Base-by-base conservation (phyloP, 2,888 invertebrate genomes). In the Melanchra persicariae region DNA sequence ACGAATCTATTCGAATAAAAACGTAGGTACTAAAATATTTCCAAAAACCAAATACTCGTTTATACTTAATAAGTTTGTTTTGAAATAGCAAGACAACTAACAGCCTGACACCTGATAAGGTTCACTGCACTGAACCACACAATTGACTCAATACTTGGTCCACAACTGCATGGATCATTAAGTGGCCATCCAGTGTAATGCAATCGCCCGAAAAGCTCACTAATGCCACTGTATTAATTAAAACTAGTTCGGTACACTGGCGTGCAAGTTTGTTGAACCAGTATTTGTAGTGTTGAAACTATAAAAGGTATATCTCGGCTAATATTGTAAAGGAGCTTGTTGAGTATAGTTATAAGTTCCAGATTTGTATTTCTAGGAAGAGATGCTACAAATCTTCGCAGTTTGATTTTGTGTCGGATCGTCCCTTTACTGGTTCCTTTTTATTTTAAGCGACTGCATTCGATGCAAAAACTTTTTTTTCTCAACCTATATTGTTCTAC, bases 151-250 rank as follows among this genome's bases (percentile, higher is more conserved):
- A 55, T 77, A 78, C 83, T 84, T 77, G 71, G 63, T 68, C 73
- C 72, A 77, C 75, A 77, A 85, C 65, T 68, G 64, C 62, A 82
- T 59, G 84, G 75, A 30, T 83, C 86, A 88, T 89, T 89, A 87
- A 78, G 62, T 76, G 67, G 57, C 68, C 78, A 78, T 76, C 77
- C 82, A 83, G 76, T 87, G 88, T 85, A 84, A 81, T 70, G 83
- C 83, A 85, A 84, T 88, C 77, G 81, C 62, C 85, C 85, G 87
- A 83, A 85, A 87, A 86, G 85, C 87, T 87, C 86, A 85, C 79
- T 73, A 70, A 70, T 71, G 66, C 84, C 68, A 71, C 80, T 83
- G 82, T 87, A 88, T 89, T 90, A 85, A 90, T 90, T 88, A 87
- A 88, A 87, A 87, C 87, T 85, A 85, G 68, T 70, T 74, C 69